phyloP scores from a whole-genome alignment of 2,888 invertebrate genomes.

The Melanchra persicariae region DNA sequence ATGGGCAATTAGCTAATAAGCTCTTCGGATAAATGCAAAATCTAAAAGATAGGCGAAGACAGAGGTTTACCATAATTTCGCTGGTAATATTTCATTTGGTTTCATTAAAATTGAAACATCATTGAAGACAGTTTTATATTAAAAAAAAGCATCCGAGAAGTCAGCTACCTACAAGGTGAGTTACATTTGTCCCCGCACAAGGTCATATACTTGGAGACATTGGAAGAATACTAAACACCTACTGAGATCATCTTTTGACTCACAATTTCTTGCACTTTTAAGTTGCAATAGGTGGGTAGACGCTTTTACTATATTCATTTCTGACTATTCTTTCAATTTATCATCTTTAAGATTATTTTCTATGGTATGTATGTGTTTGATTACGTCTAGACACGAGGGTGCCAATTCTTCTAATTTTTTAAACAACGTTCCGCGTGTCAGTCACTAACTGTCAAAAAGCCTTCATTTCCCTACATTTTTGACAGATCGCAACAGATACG shows the following conservation, averaged over 20 bases:
- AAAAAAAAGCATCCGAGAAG: background rate
- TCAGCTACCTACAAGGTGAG: constrained; percentile 23
- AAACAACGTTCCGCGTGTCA: too few species aligned
- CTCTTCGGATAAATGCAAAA: too few species aligned
- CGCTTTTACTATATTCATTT: background rate
- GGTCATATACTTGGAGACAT: constrained; percentile 35
- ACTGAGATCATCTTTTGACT: constrained; percentile 42
- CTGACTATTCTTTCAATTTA: constrained; percentile 4
- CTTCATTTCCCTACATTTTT: too few species aligned
- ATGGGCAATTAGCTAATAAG: background rate
- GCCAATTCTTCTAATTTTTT: too few species aligned
- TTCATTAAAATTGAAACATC: background rate
- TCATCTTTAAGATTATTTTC: too few species aligned
- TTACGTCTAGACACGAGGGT: constrained; percentile 22
- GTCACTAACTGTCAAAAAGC: too few species aligned
- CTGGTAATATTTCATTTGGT: background rate
- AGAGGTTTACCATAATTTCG: background rate
- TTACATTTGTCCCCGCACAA: constrained; percentile 39
- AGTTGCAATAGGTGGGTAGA: background rate
- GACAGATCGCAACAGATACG: too few species aligned
- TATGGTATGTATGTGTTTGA: background rate
- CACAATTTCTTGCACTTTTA: constrained; percentile 34
- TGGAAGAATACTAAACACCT: constrained; percentile 44
- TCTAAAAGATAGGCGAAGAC: background rate
- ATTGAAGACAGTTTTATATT: background rate